Evolutionary conservation across 2,113 vertebrate species (phyloP), one percentile per base, ranked within the genome.

Genomic region (Chlamydotis undulata): DNA sequence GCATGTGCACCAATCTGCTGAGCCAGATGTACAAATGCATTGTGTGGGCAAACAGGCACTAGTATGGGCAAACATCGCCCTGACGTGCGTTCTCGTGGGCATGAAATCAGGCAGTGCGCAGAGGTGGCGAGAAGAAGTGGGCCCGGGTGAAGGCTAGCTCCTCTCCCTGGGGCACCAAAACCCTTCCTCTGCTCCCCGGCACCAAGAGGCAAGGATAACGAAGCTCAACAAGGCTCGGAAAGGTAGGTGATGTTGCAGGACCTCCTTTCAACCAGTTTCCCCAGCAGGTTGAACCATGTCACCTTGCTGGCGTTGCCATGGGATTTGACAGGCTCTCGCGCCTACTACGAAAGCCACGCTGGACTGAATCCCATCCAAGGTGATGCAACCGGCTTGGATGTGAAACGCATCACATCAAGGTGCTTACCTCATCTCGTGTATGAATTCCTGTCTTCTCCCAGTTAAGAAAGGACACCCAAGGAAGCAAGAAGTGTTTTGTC

Each of bases 31-130:
- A 96, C 96, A 84, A 96, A 95, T 65, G 95, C 26, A 82, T 50
- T 89, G 70, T 97, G 96, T 96, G 89, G 94, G 96, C 96, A 96
- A 97, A 97, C 96, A 96, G 94, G 91, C 81, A 33, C 74, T 89
- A 1, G 2, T 85, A 39, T 96, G 94, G 93, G 94, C 94, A 96
- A 97, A 97, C 95, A 97, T 9, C 79, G 92, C 84, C 63, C 50
- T 5, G 60, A 55, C 0, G 19, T 23, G 2, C 0, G 3, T 89
- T 93, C 83, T 49, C 2, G 2, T 52, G 89, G 91, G 96, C 87
- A 80, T 0, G 0, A 43, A 96, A 94, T 55, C 67, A 89, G 74
- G 49, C n/a, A 1, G 31, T 2, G 53, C 37, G 2, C 71, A 41
- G 31, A 67, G 76, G 35, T 35, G 0, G 68, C 2, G 6, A 78